Percentiles rank a stretch among this genome's conserved stretches.
These are phyloP conservation scores for Leistus spinibarbis DNA, from an alignment of 2,888 invertebrate genomes.

Conservation along the genomic window DNA sequence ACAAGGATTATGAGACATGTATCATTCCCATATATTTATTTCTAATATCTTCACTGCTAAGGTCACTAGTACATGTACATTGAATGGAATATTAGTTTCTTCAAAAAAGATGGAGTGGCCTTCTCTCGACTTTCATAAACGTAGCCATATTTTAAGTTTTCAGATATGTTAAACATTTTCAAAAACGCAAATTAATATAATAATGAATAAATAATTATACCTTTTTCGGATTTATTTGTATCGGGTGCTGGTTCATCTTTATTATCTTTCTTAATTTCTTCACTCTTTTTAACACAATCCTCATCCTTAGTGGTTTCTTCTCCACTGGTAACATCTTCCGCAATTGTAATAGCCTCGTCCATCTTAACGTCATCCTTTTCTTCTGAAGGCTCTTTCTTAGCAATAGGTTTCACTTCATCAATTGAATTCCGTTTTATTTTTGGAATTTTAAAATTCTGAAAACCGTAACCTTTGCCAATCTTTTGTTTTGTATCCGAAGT, in stretches of 20 bases:
- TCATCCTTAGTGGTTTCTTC: conserved; percentile 55
- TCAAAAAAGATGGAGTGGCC: too few relatives aligned
- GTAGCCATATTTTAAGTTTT: background rate
- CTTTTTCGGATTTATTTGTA: conserved; percentile 43
- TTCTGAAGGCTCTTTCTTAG: conserved; percentile 37
- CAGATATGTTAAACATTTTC: background rate
- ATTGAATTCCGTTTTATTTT: conserved; percentile 48
- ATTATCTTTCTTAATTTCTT: conserved; percentile 51
- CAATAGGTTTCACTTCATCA: conserved; percentile 26
- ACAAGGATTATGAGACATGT: too few relatives aligned
- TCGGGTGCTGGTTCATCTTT: conserved; percentile 40
- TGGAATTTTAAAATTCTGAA: conserved; percentile 63
- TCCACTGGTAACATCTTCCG: conserved; percentile 27
- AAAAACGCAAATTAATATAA: too few relatives aligned
- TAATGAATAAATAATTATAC: conserved; percentile 21
- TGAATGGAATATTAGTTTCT: too few relatives aligned
- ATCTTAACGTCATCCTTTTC: conserved; percentile 41
- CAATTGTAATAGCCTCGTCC: background rate
- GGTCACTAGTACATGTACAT: too few relatives aligned
- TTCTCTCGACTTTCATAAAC: too few relatives aligned
- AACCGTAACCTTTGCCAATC: conserved; percentile 58
- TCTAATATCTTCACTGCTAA: too few relatives aligned
- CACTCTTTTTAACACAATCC: conserved; percentile 49
- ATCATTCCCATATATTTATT: too few relatives aligned
- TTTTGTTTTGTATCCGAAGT: conserved; percentile 51